Evolutionary conservation across 2,113 vertebrate species (phyloP).

Genomic region (Collichthys lucidus): DNA sequence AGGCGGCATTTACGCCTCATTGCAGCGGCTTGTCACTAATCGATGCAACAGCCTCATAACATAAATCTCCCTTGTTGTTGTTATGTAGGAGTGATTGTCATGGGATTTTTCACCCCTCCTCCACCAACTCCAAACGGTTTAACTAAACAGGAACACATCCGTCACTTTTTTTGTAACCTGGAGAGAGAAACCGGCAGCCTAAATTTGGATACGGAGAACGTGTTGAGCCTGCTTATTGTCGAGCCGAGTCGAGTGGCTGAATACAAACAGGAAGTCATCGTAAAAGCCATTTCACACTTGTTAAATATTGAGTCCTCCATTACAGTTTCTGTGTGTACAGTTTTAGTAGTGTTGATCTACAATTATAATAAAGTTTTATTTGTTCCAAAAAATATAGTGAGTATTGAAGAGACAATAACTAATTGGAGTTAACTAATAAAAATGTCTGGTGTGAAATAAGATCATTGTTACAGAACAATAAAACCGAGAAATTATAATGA

Average conservation of each 20-base stretch:
- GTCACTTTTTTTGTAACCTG: conserved; percentile 39
- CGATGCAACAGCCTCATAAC: conserved; percentile 50
- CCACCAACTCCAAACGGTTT: conserved; percentile 26
- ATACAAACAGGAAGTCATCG: neutral
- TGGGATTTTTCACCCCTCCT: neutral
- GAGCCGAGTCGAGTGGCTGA: conserved; percentile 3
- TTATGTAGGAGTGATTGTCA: conserved; percentile 54
- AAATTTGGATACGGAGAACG: conserved; percentile 26
- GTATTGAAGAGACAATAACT: neutral
- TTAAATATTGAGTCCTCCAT: conserved; percentile 21
- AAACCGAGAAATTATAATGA: neutral
- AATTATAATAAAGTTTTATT: conserved; percentile 43
- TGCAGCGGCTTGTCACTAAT: conserved; percentile 65
- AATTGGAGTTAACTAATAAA: conserved; percentile 25
- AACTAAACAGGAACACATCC: conserved; percentile 20
- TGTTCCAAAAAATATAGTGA: conserved; percentile 19
- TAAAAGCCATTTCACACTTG: conserved; percentile 23
- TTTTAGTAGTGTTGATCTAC: conserved; percentile 38
- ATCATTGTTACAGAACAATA: conserved; percentile 9
- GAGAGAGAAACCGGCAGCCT: conserved; percentile 15
- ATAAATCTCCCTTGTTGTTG: conserved; percentile 73
- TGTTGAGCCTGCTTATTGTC: neutral
- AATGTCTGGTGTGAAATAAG: conserved; percentile 18
- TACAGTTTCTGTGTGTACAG: neutral
- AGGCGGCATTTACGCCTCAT: conserved; percentile 72